Evolutionary conservation across 2,888 invertebrate species (phyloP).

Genomic region (Pachycephus smyrnensis): DNA sequence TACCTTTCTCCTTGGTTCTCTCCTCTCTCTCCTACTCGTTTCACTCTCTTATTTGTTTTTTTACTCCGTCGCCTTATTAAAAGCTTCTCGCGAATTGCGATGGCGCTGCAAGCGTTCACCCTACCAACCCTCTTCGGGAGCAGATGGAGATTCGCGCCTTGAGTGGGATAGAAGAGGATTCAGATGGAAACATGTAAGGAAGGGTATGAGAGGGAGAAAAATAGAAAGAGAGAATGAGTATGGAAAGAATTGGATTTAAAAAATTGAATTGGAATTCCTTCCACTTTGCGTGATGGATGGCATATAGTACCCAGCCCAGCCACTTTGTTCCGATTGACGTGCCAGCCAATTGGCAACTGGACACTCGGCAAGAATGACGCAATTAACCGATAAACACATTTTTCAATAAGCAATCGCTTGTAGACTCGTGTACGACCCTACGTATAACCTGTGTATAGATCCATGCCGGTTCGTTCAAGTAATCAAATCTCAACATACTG

Average conservation of each 20-base stretch:
- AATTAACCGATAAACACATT: constrained; percentile 63
- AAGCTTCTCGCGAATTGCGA: not conserved
- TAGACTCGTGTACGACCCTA: not conserved
- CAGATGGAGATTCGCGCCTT: not conserved
- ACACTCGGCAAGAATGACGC: constrained; percentile 61
- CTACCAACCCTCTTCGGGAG: not conserved
- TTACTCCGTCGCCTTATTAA: not conserved
- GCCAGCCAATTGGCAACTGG: constrained; percentile 49
- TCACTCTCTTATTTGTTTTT: not conserved
- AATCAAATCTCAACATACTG: not conserved
- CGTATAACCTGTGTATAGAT: not conserved
- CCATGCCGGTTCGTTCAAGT: not conserved
- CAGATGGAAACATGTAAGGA: not conserved
- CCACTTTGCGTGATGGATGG: not conserved
- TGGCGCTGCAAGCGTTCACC: not conserved
- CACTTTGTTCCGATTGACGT: constrained; percentile 51
- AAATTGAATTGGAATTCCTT: not conserved
- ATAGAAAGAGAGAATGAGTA: constrained; percentile 1
- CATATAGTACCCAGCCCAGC: not conserved
- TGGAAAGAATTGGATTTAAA: not conserved
- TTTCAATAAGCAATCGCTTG: constrained; percentile 38
- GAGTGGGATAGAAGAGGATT: not conserved
- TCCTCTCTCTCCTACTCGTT: not conserved
- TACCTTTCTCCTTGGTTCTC: no score
- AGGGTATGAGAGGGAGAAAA: not conserved